phyloP scores from a whole-genome alignment of 1,140 invertebrate species.

The Prorops nasuta region DNA sequence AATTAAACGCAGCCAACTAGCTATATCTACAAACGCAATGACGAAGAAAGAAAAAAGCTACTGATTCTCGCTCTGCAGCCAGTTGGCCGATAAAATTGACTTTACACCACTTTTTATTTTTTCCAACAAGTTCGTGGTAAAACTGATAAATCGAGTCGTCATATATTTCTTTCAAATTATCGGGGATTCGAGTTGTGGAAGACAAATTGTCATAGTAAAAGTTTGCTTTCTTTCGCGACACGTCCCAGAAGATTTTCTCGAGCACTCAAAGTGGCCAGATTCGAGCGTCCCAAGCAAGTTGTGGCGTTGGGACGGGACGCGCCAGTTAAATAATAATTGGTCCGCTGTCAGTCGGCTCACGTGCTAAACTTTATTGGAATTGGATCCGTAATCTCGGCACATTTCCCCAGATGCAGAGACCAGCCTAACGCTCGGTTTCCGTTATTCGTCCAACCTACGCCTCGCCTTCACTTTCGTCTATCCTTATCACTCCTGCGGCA shows the following conservation, averaged over 20 bases:
- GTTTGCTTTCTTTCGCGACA: conserved; percentile 24
- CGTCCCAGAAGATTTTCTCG: conserved; percentile 16
- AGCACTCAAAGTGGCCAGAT: conserved; percentile 18
- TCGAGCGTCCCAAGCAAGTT: conserved; percentile 16
- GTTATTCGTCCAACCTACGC: neutral
- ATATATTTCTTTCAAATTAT: no score
- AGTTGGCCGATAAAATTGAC: no score
- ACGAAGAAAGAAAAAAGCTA: no score
- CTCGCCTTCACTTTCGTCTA: neutral
- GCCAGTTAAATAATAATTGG: conserved; percentile 51
- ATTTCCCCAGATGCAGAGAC: conserved; percentile 46
- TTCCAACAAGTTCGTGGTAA: no score
- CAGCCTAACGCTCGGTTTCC: neutral
- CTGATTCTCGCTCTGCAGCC: no score
- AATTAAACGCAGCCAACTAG: no score
- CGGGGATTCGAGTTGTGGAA: no score
- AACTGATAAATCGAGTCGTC: no score
- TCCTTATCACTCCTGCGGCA: no score
- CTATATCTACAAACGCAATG: no score
- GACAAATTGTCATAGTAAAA: no score
- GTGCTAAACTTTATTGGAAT: conserved; percentile 53
- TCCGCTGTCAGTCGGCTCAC: conserved; percentile 44
- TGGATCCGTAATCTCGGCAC: conserved; percentile 51
- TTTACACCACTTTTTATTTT: no score
- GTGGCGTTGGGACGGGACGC: conserved; percentile 6